Evolutionary conservation across 2,888 invertebrate genomes (phyloP).

Genomic region (Drosophila melanocephala): DNA sequence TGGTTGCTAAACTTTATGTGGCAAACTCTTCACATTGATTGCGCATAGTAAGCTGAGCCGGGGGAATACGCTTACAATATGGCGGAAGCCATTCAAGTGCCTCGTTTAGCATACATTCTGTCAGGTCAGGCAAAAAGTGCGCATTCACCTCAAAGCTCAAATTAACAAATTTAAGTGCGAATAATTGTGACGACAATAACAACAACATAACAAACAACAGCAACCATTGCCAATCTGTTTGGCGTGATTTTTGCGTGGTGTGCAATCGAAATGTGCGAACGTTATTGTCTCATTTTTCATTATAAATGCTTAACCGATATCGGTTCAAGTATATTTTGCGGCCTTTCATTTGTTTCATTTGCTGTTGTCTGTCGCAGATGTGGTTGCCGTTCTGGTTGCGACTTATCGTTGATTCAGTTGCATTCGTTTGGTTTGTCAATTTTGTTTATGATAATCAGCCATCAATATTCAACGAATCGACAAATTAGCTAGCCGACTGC

Average conservation of each 20-base stretch:
- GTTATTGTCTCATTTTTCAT: slow-evolving; percentile 25
- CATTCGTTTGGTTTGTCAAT: slow-evolving; percentile 20
- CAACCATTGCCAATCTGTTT: slow-evolving; percentile 40
- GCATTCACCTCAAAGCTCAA: slow-evolving; percentile 32
- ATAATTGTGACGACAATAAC: slow-evolving; percentile 39
- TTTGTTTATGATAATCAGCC: slow-evolving; percentile 31
- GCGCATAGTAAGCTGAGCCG: not conserved
- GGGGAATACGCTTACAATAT: not conserved
- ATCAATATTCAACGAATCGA: slow-evolving; percentile 7
- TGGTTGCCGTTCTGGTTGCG: slow-evolving; percentile 29
- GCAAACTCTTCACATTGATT: not conserved
- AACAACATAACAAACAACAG: slow-evolving; percentile 5
- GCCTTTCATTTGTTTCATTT: slow-evolving; percentile 12
- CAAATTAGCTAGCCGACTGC: not conserved
- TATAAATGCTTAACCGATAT: slow-evolving; percentile 9
- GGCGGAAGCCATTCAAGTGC: slow-evolving; percentile 35
- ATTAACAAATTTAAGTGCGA: slow-evolving; percentile 45
- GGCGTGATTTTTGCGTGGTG: slow-evolving; percentile 20
- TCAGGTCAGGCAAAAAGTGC: slow-evolving; percentile 22
- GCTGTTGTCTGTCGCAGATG: slow-evolving; percentile 7
- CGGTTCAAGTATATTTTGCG: slow-evolving; percentile 31
- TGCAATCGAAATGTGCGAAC: not conserved
- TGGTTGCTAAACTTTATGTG: not conserved
- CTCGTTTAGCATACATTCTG: slow-evolving; percentile 43
- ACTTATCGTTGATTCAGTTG: slow-evolving; percentile 41